Conservation (phyloP, 2,113 vertebrate genomes). For the Echinops telfairi region DNA sequence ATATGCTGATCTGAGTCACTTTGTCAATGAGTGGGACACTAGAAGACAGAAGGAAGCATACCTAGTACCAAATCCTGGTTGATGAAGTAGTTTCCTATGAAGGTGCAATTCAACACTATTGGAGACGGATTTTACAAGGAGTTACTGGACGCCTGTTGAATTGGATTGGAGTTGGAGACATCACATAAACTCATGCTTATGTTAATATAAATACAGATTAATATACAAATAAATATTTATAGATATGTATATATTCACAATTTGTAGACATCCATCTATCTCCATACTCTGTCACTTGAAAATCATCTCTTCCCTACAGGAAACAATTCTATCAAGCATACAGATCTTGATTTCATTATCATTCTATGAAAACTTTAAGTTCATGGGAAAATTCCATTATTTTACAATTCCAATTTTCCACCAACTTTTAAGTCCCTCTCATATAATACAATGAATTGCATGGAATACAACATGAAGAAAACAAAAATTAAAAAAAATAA, state of each 20-base stretch:
- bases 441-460: too few relatives aligned
- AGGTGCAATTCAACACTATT: background rate
- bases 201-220: background rate
- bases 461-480: too few relatives aligned
- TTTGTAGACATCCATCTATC: background rate
- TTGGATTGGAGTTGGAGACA: background rate
- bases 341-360: background rate
- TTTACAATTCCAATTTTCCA: too few relatives aligned
- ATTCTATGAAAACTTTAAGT: background rate
- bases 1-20: background rate
- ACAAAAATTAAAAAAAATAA: too few relatives aligned
- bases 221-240: background rate
- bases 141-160: background rate
- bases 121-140: background rate
- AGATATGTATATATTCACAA: fast-evolving
- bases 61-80: background rate
- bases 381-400: too few relatives aligned
- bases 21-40: background rate
- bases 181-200: background rate
- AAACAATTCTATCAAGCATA: background rate
- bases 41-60: background rate
- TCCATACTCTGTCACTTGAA: background rate
- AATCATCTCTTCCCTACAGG: background rate
- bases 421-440: too few relatives aligned
- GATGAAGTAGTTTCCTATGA: background rate